Percentiles rank a stretch among this genome's conserved stretches.
phyloP scores from a whole-genome alignment of 2,113 vertebrate species.

The Silurus meridionalis region DNA sequence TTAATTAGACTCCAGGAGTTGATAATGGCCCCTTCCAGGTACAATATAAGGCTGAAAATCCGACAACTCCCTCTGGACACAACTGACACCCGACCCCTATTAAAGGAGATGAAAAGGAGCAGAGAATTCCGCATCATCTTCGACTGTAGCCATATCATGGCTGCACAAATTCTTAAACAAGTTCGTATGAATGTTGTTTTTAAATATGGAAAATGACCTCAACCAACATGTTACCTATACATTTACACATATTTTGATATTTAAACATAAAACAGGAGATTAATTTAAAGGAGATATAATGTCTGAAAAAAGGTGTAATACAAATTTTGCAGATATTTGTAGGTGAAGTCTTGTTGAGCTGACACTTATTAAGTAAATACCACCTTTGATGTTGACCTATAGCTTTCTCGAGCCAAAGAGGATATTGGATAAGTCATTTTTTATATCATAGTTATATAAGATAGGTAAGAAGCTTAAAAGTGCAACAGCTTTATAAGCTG shows the following conservation, averaged over 20 bases:
- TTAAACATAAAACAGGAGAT: not conserved
- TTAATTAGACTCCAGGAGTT: conserved; percentile 96
- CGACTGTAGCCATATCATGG: conserved; percentile 94
- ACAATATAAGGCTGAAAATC: conserved; percentile 97
- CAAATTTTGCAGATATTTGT: not conserved
- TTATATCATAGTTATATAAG: conserved; percentile 4
- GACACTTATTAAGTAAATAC: not conserved
- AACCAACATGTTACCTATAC: not conserved
- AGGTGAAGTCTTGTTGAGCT: not conserved
- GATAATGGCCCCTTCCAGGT: conserved; percentile 96
- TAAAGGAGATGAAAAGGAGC: conserved; percentile 98
- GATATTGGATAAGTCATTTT: not conserved
- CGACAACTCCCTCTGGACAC: conserved; percentile 92
- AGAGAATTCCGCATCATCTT: conserved; percentile 98
- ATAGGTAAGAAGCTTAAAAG: conserved; percentile 27
- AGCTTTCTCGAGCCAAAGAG: not conserved
- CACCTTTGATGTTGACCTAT: conserved; percentile 1
- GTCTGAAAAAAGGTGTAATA: not conserved
- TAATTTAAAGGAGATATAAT: not conserved
- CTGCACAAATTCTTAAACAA: conserved; percentile 96
- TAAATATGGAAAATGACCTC: not conserved
- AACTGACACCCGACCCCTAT: conserved; percentile 85
- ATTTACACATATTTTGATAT: not conserved
- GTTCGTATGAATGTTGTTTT: conserved; percentile 61
- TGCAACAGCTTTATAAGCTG: conserved; percentile 4